Evolutionary conservation across 2,797 vertebrate genomes (phyloP).

Genomic region (Muscicapa comitata): DNA sequence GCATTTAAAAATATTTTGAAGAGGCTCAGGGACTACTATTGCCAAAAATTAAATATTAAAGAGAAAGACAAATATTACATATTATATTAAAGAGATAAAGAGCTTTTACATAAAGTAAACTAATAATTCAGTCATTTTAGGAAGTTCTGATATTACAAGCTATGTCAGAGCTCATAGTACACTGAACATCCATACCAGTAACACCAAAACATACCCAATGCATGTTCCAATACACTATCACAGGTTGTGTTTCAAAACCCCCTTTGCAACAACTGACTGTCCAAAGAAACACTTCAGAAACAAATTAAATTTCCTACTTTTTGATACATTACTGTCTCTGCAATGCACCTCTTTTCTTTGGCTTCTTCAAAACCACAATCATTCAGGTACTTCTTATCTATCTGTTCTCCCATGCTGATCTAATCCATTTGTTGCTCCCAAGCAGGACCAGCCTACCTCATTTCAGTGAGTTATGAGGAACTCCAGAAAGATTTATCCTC

Average conservation of each 20-base stretch:
- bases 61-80: neutral
- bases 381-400: neutral
- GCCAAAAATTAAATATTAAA: neutral
- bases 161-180: neutral
- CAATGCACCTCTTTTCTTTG: neutral
- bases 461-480: slow-evolving; percentile 63
- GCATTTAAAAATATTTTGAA: neutral
- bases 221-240: neutral
- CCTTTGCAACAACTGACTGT: neutral
- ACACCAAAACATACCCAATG: neutral
- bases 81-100: neutral
- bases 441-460: slow-evolving; percentile 38
- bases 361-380: neutral
- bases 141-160: neutral
- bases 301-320: neutral
- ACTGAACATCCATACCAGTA: neutral
- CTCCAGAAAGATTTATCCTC: slow-evolving; percentile 57
- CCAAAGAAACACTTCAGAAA: neutral
- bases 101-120: neutral
- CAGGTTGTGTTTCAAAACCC: neutral
- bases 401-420: slow-evolving; percentile 47
- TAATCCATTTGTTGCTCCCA: slow-evolving; percentile 44
- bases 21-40: neutral
- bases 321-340: neutral
- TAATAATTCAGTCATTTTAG: neutral